Conservation (phyloP, 2,888 invertebrate species). For the Drosophila aldrichi region DNA sequence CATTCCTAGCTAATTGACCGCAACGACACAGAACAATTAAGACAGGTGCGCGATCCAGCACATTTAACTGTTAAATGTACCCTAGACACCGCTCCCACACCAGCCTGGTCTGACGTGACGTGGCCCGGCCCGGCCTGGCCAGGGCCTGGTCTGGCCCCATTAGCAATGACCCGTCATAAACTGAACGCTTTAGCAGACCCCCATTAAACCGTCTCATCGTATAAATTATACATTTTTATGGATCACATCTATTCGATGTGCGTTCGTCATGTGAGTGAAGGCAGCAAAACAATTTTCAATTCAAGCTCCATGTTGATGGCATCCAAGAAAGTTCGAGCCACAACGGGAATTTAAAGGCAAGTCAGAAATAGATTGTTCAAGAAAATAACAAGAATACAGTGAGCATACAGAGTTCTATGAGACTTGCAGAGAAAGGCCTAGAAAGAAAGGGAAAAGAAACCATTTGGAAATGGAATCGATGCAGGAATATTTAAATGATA, state of each 20-base stretch:
- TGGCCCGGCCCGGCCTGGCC: too few species aligned
- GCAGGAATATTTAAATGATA: not conserved
- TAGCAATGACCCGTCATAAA: conserved; percentile 20
- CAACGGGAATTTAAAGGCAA: too few species aligned
- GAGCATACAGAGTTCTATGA: not conserved
- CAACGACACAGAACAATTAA: conserved; percentile 55
- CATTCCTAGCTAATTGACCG: conserved; percentile 51
- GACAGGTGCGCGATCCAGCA: conserved; percentile 35
- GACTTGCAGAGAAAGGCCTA: not conserved
- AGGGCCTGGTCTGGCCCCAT: not conserved
- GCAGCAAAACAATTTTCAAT: not conserved
- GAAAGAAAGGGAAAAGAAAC: not conserved
- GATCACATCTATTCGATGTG: not conserved
- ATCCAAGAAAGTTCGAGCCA: too few species aligned
- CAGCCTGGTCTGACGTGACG: too few species aligned
- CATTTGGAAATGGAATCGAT: too few species aligned
- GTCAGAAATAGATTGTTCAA: too few species aligned
- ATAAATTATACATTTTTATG: conserved; percentile 11
- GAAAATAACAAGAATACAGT: too few species aligned
- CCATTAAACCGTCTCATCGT: conserved; percentile 9
- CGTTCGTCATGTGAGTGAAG: not conserved
- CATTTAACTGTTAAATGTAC: conserved; percentile 40
- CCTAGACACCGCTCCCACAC: not conserved
- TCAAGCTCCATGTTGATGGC: not conserved
- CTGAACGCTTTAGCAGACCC: conserved; percentile 12